These are phyloP conservation scores for Ceryle rudis DNA, from an alignment of 2,797 vertebrate species.

Conservation along the genomic window DNA sequence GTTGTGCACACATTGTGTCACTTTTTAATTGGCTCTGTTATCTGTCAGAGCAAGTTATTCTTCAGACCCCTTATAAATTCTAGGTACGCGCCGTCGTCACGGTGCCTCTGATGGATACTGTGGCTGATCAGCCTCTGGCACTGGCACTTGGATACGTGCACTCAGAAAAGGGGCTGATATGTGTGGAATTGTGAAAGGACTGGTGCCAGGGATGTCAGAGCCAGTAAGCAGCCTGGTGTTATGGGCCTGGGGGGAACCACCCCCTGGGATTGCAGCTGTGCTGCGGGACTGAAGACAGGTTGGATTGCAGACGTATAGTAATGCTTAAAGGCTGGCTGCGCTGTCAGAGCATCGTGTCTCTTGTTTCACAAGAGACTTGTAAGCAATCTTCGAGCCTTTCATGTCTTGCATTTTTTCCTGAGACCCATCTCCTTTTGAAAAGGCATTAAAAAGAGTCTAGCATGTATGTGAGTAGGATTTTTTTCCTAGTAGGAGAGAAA, in stretches of 20 bases:
- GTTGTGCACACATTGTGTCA: not conserved
- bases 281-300: not conserved
- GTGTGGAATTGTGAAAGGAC: not conserved
- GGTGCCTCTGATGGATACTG: not conserved
- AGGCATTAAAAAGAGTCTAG: not conserved
- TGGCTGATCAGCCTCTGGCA: fast-evolving
- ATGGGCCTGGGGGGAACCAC: not conserved
- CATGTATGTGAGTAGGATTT: not conserved
- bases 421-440: not conserved
- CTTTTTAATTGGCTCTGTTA: not conserved
- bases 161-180: not conserved
- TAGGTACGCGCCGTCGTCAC: fast-evolving
- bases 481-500: not conserved
- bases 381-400: not conserved
- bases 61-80: not conserved
- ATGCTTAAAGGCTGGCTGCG: not conserved
- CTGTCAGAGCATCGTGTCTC: not conserved
- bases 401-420: not conserved
- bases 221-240: not conserved
- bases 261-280: not conserved
- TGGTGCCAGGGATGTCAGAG: not conserved
- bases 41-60: not conserved
- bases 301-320: not conserved
- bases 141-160: fast-evolving
- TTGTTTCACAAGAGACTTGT: not conserved